phyloP scores from a whole-genome alignment of 2,888 invertebrate genomes.

The Limnephilus rhombicus region DNA sequence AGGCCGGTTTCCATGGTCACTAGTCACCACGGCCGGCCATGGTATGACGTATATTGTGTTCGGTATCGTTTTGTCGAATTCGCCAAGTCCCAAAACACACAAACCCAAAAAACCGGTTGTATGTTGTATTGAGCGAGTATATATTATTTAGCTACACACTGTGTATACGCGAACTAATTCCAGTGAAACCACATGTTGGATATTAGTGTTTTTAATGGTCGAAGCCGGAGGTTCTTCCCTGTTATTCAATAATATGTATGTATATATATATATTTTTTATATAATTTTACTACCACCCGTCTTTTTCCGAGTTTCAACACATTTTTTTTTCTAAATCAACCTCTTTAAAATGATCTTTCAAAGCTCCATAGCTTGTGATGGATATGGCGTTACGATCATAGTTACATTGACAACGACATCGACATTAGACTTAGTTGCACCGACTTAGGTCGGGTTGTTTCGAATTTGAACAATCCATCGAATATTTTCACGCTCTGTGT shows the following conservation, averaged over 20 bases:
- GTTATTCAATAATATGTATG: neutral
- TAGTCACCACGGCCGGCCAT: neutral
- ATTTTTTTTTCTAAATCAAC: neutral
- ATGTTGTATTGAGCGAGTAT: neutral
- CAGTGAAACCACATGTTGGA: neutral
- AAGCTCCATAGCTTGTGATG: neutral
- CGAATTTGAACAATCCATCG: too few species aligned
- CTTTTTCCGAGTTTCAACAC: neutral
- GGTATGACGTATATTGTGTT: neutral
- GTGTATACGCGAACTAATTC: neutral
- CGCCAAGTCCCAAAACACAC: conserved; percentile 1
- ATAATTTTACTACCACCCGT: neutral
- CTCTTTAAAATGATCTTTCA: neutral
- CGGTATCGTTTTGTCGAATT: conserved; percentile 13
- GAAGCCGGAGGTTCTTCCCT: neutral
- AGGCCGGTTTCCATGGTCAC: neutral
- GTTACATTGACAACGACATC: too few species aligned
- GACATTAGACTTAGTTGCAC: neutral
- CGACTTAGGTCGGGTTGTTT: neutral
- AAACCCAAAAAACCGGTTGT: conserved; percentile 21
- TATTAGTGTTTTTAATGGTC: neutral
- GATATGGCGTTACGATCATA: neutral
- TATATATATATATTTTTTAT: neutral
- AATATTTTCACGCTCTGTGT: too few species aligned
- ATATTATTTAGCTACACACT: neutral